A percentile compares a stretch with the other conserved stretches of the same genome.
Evolutionary conservation across 2,797 vertebrate genomes (phyloP).

Genomic region (Gallirallus australis): DNA sequence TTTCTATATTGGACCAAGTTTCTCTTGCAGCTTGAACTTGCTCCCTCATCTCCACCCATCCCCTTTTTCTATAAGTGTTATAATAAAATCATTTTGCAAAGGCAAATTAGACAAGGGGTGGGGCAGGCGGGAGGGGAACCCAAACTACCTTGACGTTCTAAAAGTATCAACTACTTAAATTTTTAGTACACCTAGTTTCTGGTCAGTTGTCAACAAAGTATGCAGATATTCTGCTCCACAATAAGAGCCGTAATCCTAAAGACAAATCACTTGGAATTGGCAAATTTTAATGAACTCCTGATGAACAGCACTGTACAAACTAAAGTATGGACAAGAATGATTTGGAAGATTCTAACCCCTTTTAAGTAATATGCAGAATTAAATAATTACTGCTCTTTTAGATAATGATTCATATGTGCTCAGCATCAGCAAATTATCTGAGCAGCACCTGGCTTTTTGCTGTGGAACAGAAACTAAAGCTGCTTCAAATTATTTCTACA

Average conservation of each 20-base stretch:
- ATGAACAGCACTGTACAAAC: too few relatives aligned
- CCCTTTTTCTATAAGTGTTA: not conserved
- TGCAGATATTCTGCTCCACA: not conserved
- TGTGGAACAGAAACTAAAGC: not conserved
- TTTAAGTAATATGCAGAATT: not conserved
- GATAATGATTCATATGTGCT: not conserved
- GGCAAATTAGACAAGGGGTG: not conserved
- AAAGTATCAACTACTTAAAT: not conserved
- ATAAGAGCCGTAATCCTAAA: not conserved
- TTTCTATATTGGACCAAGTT: not conserved
- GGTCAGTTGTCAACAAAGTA: not conserved
- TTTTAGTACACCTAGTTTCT: not conserved
- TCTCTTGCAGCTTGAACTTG: not conserved
- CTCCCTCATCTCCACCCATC: rapidly evolving
- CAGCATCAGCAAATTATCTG: not conserved
- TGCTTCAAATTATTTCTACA: not conserved
- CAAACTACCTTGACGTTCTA: not conserved
- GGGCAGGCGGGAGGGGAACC: rapidly evolving
- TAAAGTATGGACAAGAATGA: not conserved
- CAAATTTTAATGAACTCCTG: not conserved
- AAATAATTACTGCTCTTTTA: not conserved
- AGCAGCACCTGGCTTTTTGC: not conserved
- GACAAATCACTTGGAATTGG: not conserved
- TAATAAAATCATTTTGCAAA: not conserved
- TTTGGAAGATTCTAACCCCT: not conserved